phyloP scores from a whole-genome alignment of 2,888 invertebrate genomes.

The Drosophila fungiperda region DNA sequence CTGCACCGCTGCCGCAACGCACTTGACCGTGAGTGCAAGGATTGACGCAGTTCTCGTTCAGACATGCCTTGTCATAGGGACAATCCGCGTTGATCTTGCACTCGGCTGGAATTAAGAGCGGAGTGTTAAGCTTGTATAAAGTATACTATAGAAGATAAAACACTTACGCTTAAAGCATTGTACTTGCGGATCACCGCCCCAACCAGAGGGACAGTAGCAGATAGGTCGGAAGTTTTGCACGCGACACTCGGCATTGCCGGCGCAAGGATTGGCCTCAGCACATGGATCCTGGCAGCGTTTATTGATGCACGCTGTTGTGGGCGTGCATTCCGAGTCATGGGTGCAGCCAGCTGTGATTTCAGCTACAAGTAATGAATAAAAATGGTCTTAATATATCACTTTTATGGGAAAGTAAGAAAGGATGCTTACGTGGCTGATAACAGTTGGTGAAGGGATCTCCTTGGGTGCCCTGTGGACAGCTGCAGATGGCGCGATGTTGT shows the following conservation, averaged over 20 bases:
- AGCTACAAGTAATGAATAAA: constrained; percentile 48
- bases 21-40: constrained; percentile 89
- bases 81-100: constrained; percentile 92
- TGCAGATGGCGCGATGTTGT: constrained; percentile 91
- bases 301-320: constrained; percentile 92
- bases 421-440: constrained; percentile 83
- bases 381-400: background rate
- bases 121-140: background rate
- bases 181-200: constrained; percentile 94
- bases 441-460: constrained; percentile 94
- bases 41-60: constrained; percentile 91
- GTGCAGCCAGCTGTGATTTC: constrained; percentile 88
- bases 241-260: constrained; percentile 91
- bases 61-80: constrained; percentile 93
- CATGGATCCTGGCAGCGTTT: constrained; percentile 93
- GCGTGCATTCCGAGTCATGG: constrained; percentile 90
- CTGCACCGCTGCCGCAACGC: constrained; percentile 92
- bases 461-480: constrained; percentile 89
- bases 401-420: background rate
- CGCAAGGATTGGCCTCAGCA: constrained; percentile 91
- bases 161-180: constrained; percentile 94
- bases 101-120: constrained; percentile 87
- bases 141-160: background rate
- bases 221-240: constrained; percentile 92
- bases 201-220: constrained; percentile 93